phyloP scores from a whole-genome alignment of 1,140 invertebrate genomes.

The Calycopis cecrops region DNA sequence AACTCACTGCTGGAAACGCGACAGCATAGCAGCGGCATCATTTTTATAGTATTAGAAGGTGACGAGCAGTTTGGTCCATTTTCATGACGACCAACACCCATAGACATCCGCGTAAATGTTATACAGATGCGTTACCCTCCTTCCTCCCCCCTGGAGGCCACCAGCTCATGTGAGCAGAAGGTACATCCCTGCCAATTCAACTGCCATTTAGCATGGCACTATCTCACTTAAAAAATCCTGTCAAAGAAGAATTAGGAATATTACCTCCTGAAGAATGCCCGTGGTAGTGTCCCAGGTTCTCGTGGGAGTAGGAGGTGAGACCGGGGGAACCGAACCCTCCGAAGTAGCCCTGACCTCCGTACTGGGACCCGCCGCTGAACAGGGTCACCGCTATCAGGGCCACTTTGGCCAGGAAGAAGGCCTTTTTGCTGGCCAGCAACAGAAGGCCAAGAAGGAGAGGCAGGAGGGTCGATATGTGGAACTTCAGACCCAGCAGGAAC shows the following conservation, averaged over 20 bases:
- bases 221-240: too few species aligned
- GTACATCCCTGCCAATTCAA: too few species aligned
- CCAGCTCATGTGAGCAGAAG: too few species aligned
- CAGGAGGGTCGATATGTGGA: constrained; percentile 82
- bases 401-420: constrained; percentile 82
- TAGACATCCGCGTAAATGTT: too few species aligned
- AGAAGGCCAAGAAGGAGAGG: constrained; percentile 82
- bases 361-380: constrained; percentile 74
- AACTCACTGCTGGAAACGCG: too few species aligned
- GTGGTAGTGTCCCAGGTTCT: constrained; percentile 43
- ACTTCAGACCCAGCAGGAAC: constrained; percentile 84
- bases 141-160: too few species aligned
- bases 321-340: constrained; percentile 43
- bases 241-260: background rate
- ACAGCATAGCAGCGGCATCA: too few species aligned
- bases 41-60: too few species aligned
- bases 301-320: constrained; percentile 47
- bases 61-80: too few species aligned
- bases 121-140: too few species aligned
- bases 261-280: constrained; percentile 47
- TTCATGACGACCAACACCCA: too few species aligned
- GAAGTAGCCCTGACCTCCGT: constrained; percentile 37
- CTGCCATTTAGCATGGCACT: too few species aligned
- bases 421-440: constrained; percentile 83
- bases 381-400: constrained; percentile 81